Conservation (phyloP, 1,140 invertebrate species). For the Zaprionus camerounensis region DNA sequence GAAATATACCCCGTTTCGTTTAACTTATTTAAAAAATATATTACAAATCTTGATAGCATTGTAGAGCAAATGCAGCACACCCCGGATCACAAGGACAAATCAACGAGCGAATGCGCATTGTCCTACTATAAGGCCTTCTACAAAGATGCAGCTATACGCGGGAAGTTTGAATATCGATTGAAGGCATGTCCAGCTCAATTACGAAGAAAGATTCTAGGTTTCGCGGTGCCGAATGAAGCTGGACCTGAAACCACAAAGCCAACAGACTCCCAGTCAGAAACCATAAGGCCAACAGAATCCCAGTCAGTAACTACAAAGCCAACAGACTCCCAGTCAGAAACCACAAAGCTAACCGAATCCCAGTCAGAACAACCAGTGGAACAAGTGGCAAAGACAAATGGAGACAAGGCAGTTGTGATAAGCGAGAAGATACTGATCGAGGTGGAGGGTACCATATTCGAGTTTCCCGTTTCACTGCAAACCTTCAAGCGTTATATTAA, state of each 20-base stretch:
- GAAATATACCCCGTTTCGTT: conserved; percentile 22
- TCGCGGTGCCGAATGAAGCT: not conserved
- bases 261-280: not conserved
- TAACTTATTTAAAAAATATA: conserved; percentile 19
- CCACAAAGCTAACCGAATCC: not conserved
- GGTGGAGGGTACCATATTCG: conserved; percentile 10
- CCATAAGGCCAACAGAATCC: not conserved
- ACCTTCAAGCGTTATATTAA: conserved; percentile 41
- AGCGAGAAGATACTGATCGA: conserved; percentile 21
- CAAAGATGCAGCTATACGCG: conserved; percentile 19
- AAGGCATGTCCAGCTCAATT: conserved; percentile 40
- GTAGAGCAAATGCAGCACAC: conserved; percentile 26
- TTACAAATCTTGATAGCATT: conserved; percentile 37
- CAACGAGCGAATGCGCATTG: conserved; percentile 5
- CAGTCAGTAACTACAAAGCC: not conserved
- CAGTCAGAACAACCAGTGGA: too few relatives aligned
- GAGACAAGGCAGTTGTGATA: not conserved
- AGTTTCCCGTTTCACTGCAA: conserved; percentile 41
- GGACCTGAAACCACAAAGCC: not conserved
- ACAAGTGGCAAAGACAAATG: not conserved
- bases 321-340: not conserved
- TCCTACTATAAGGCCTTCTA: conserved; percentile 43
- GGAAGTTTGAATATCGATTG: conserved; percentile 17
- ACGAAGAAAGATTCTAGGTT: not conserved
- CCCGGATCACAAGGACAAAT: conserved; percentile 7